Evolutionary conservation across 2,113 vertebrate genomes (phyloP), one percentile per base, ranked within the genome.

Genomic region (Archocentrus centrarchus): DNA sequence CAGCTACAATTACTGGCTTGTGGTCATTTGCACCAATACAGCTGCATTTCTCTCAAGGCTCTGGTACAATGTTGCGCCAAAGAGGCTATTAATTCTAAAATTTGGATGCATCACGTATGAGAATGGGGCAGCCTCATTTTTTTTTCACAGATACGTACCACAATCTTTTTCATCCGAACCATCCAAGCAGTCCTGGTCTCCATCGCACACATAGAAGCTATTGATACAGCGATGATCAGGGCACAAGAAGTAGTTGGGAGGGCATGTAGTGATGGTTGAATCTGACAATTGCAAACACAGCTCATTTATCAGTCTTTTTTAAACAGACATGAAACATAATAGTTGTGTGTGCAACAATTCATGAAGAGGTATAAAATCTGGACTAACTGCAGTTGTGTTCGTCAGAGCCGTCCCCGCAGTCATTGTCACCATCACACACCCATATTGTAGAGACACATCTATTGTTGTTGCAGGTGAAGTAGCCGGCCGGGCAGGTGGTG

Each of bases 111-210:
- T 53, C 17, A 15, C 14, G 15, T 14, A 50, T 1, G 5, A 50
- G 47, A 50, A 50, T 50, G 47, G 47, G 47, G 15, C 47, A 17
- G 14, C 47, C 2, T 50, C 14, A 47, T 14, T 2, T 30, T 8
- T 44, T 20, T 30, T 35, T 35, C 35, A 24, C 66, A 32, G 47
- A 59, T 55, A 75, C 85, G 8, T 68, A 95, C 95, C 95, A n/a
- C 95, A 95, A 59, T 93, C 61, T 78, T 93, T 89, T 83, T 95
- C 94, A 88, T 95, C 95, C 47, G 94, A 93, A 24, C 93, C 94
- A 83, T 95, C 95, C 32, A 93, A 83, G 59, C 95, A 95, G 84
- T 95, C 95, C 86, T 94, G 94, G 82, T 95, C 93, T 87, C 94
- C 95, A 70, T 95, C 94, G 47, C 95, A 95, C 27, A 95, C 88